These are phyloP conservation scores for Erythrocercus mccallii DNA, from an alignment of 2,113 vertebrate species.

Conservation along the genomic window DNA sequence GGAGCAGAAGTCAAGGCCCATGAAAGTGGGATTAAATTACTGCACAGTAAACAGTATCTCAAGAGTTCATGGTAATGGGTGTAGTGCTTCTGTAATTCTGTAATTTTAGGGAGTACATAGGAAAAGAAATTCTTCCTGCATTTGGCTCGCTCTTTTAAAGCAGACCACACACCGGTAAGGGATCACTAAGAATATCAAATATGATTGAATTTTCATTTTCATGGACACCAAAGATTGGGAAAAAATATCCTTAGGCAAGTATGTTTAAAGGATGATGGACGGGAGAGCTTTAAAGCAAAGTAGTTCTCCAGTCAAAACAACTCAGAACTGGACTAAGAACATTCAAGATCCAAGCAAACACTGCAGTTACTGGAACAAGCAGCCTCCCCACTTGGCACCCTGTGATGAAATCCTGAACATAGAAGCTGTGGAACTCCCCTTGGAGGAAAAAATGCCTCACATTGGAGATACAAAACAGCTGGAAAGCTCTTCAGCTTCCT, in stretches of 20 bases:
- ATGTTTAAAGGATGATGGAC: neutral
- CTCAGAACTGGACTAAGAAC: neutral
- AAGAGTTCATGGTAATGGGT: neutral
- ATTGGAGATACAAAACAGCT: neutral
- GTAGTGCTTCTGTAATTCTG: neutral
- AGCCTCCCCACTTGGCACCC: accelerated
- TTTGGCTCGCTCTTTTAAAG: neutral
- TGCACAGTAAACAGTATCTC: neutral
- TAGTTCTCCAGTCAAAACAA: neutral
- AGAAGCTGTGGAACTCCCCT: constrained; percentile 30
- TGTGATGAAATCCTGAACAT: constrained; percentile 34
- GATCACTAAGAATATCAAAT: neutral
- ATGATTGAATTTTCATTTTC: neutral
- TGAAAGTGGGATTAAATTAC: neutral
- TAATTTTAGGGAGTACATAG: neutral
- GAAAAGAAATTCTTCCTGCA: neutral
- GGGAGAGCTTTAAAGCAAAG: neutral
- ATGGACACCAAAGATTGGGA: neutral
- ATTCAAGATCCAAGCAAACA: neutral
- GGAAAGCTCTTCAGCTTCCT: constrained; percentile 12
- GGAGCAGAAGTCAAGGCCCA: neutral
- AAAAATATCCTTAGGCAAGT: neutral
- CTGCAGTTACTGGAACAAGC: neutral
- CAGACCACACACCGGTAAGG: neutral
- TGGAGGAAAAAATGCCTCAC: neutral